Conservation (phyloP, 2,888 invertebrate species). For the Liopterus haemorrhoidalis region DNA sequence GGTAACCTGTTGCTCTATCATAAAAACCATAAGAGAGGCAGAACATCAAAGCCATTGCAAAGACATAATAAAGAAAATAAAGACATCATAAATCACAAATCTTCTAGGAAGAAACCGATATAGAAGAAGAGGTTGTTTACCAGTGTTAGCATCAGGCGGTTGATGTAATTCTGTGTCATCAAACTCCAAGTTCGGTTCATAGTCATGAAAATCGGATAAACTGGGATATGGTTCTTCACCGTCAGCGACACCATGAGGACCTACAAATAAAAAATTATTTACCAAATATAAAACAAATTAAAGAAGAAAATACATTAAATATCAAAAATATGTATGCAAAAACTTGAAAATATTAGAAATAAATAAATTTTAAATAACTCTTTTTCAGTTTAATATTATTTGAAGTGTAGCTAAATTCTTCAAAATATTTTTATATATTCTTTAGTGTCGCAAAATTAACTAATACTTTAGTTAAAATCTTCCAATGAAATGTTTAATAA, state of each 20-base stretch:
- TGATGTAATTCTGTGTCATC: conserved; percentile 87
- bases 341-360: conserved; percentile 1
- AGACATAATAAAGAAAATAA: no score
- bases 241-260: conserved; percentile 47
- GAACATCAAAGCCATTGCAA: neutral
- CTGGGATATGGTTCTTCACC: conserved; percentile 78
- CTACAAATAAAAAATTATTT: conserved; percentile 25
- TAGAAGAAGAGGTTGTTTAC: no score
- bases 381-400: no score
- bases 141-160: conserved; percentile 52
- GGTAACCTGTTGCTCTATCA: no score
- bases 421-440: no score
- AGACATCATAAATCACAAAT: conserved; percentile 13
- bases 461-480: no score
- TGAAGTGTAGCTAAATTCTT: no score
- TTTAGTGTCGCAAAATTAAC: no score
- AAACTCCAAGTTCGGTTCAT: conserved; percentile 93
- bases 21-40: no score
- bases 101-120: no score
- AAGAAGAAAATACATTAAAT: neutral
- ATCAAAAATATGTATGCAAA: no score
- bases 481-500: no score
- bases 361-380: neutral
- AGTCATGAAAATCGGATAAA: conserved; percentile 85
- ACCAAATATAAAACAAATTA: neutral